A percentile compares a stretch with the other conserved stretches of the same genome.
phyloP scores from a whole-genome alignment of 2,888 invertebrate species.

The Oscheius sp. region DNA sequence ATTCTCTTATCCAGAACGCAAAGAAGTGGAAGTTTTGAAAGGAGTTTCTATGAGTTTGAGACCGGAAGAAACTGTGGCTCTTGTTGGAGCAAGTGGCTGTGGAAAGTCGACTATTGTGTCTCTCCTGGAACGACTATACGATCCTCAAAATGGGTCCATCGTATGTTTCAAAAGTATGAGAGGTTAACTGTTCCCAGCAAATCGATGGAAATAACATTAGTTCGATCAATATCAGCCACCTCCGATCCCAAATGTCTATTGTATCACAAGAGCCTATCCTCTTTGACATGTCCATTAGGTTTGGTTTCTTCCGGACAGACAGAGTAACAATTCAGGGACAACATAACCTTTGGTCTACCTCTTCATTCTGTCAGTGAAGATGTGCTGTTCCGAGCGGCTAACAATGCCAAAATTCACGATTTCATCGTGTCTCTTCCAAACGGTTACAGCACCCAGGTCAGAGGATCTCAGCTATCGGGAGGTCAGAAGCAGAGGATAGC shows the following conservation, averaged over 20 bases:
- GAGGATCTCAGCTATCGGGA: slow-evolving; percentile 66
- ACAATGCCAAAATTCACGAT: slow-evolving; percentile 75
- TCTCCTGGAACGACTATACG: slow-evolving; percentile 85
- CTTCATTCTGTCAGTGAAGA: slow-evolving; percentile 66
- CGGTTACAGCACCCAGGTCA: slow-evolving; percentile 73
- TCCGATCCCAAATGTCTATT: slow-evolving; percentile 74
- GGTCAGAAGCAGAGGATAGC: slow-evolving; percentile 75
- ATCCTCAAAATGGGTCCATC: slow-evolving; percentile 79
- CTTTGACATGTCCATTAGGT: slow-evolving; percentile 73
- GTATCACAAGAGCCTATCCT: slow-evolving; percentile 75
- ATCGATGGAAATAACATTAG: slow-evolving; percentile 73
- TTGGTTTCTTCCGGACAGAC: not conserved
- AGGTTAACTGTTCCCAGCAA: slow-evolving; percentile 41
- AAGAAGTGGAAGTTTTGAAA: slow-evolving; percentile 58
- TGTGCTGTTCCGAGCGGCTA: slow-evolving; percentile 73
- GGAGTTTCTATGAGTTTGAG: slow-evolving; percentile 22
- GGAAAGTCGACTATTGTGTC: slow-evolving; percentile 75
- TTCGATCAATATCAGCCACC: slow-evolving; percentile 63
- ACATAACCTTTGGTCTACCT: slow-evolving; percentile 69
- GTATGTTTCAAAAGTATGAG: slow-evolving; percentile 77
- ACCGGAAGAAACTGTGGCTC: slow-evolving; percentile 74
- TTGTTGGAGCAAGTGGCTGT: slow-evolving; percentile 75
- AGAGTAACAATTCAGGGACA: slow-evolving; percentile 45
- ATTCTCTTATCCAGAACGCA: slow-evolving; percentile 74
- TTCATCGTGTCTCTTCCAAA: slow-evolving; percentile 75